phyloP scores from a whole-genome alignment of 1,140 invertebrate genomes.

The Latrodectus geometricus region DNA sequence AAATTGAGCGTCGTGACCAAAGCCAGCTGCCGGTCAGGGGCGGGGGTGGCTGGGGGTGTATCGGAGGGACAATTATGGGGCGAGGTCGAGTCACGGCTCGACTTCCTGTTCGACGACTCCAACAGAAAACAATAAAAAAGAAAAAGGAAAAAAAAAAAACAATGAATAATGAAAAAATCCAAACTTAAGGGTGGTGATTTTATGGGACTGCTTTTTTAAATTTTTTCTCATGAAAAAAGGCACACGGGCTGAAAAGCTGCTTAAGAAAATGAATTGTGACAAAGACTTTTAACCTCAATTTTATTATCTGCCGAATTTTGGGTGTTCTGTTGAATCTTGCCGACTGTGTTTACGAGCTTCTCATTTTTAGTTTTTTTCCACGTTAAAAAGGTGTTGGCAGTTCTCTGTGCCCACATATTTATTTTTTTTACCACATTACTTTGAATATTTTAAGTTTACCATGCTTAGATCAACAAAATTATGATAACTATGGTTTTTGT shows the following conservation, averaged over 20 bases:
- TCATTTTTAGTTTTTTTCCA: conserved; percentile 12
- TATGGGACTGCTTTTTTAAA: conserved; percentile 47
- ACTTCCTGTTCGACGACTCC: conserved; percentile 51
- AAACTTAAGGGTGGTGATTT: conserved; percentile 38
- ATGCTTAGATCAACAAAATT: too few species aligned
- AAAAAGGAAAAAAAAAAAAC: conserved; percentile 5
- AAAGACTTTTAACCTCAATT: conserved; percentile 37
- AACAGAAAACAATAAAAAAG: conserved; percentile 6
- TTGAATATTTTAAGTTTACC: too few species aligned
- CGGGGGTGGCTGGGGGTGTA: not conserved
- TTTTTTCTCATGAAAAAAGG: conserved; percentile 26
- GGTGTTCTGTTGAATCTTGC: not conserved
- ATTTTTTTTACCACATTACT: too few species aligned
- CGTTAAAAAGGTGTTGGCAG: conserved; percentile 31
- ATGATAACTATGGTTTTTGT: too few species aligned
- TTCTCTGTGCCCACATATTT: not conserved
- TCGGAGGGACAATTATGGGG: conserved; percentile 29
- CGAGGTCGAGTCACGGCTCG: conserved; percentile 49
- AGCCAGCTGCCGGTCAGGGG: conserved; percentile 36
- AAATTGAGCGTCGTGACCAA: conserved; percentile 49
- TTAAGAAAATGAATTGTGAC: conserved; percentile 51
- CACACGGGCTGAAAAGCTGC: conserved; percentile 37
- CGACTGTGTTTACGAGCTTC: not conserved
- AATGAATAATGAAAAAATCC: not conserved
- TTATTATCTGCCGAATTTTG: conserved; percentile 33